A percentile compares a stretch with the other conserved stretches of the same genome.
These are phyloP conservation scores for Hippopotamyrus pictus DNA, from an alignment of 2,797 vertebrate genomes.

Conservation along the genomic window DNA sequence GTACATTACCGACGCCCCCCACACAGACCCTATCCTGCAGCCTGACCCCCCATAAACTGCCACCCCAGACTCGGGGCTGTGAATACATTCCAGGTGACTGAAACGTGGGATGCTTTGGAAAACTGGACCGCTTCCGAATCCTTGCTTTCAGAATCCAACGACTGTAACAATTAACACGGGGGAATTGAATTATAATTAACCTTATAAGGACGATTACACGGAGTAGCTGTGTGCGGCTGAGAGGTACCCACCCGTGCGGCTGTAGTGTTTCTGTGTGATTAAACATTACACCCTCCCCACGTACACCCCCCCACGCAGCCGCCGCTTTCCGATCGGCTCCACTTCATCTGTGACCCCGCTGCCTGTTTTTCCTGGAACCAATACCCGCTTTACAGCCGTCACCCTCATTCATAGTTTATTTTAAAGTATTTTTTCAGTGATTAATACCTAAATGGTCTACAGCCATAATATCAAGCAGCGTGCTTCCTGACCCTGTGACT, in stretches of 20 bases:
- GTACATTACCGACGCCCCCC: neutral
- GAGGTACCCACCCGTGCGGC: neutral
- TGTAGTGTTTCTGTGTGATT: neutral
- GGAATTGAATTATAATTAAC: slow-evolving; percentile 6
- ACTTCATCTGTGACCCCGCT: neutral
- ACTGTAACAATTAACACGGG: neutral
- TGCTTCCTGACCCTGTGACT: neutral
- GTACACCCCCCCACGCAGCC: neutral
- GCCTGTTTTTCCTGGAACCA: neutral
- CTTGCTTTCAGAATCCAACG: neutral
- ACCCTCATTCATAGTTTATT: neutral
- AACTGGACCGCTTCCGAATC: neutral
- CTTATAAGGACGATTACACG: neutral
- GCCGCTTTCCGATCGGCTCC: neutral
- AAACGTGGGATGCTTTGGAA: neutral
- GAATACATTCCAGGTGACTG: neutral
- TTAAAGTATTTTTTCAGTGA: neutral
- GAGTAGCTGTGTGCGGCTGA: neutral
- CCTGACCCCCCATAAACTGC: neutral
- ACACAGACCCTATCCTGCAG: neutral
- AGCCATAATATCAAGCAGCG: neutral
- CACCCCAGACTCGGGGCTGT: neutral
- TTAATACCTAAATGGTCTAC: neutral
- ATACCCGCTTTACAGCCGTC: neutral
- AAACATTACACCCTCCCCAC: neutral